Evolutionary conservation across 2,113 vertebrate species (phyloP), one percentile per base, ranked within the genome.

Genomic region (Limanda limanda): DNA sequence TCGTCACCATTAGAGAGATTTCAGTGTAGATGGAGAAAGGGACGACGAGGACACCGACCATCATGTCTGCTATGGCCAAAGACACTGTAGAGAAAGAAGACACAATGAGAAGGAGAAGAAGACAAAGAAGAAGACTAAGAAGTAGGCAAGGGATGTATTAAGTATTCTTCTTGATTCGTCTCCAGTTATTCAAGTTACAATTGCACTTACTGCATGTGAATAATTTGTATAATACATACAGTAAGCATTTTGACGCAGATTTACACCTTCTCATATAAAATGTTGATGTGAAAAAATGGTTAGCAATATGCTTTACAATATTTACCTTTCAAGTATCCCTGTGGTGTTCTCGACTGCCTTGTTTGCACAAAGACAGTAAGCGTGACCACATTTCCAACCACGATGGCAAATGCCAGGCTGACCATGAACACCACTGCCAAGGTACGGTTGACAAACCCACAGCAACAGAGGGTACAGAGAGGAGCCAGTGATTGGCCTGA

Each of bases 21-120:
- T 96, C 95, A 8, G 92, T 94, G 91, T 95, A 95, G 82, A 95
- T 84, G 0, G 95, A 96, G 86, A 96, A 96, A 37, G 95, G 95
- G 45, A 96, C 94, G 14, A 95, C 95, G 0, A 95, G 77, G 15
- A 95, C 73, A 14, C 95, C 95, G 9, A 96, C 95, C 60, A 93
- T 93, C 94, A 96, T 91, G 83, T 96, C 95, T 11, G 95, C 95
- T 60, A 95, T 79, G 57, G 95, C 95, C 86, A 96, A 83, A 63
- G 95, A 96, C 51, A 94, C 94, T 94, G 88, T 65, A 21, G 68
- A 72, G 15, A 42, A 68, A 64, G 35, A 78, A 76, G 54, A 86
- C 63, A 83, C 13, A 37, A 31, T 31, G 6, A 73, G 1, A 58
- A 42, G 10, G 52, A 31, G 5, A 31, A 31, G 6, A 31, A 31